Evolutionary conservation across 2,888 invertebrate genomes (phyloP).

Genomic region (Polydesmus complanatus): DNA sequence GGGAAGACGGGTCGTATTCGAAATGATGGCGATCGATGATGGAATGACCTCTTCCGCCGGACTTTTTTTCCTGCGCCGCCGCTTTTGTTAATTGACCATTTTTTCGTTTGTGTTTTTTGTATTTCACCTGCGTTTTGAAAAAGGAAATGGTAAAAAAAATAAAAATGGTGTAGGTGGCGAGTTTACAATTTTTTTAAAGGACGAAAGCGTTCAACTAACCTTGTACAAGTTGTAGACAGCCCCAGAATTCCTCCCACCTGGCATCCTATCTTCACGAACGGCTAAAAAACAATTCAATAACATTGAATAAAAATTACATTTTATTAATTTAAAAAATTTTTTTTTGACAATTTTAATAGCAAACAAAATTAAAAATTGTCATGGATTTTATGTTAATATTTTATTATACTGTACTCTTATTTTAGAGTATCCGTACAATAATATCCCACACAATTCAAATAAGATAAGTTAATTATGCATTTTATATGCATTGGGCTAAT

Average conservation of each 20-base stretch:
- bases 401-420: too few relatives aligned
- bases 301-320: conserved; percentile 21
- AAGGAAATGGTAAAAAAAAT: conserved; percentile 28
- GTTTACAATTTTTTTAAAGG: neutral
- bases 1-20: neutral
- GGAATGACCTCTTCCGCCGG: neutral
- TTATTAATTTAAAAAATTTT: too few relatives aligned
- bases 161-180: neutral
- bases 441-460: too few relatives aligned
- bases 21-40: neutral
- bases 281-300: too few relatives aligned
- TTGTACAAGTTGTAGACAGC: conserved; percentile 98
- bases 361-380: too few relatives aligned
- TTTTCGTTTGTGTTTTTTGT: conserved; percentile 87
- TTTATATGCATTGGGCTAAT: too few relatives aligned
- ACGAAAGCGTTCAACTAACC: conserved; percentile 33
- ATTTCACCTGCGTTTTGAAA: conserved; percentile 66
- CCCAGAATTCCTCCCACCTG: conserved; percentile 96
- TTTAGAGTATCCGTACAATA: too few relatives aligned
- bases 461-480: too few relatives aligned
- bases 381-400: too few relatives aligned
- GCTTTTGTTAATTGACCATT: conserved; percentile 32
- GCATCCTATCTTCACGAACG: conserved; percentile 97
- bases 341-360: too few relatives aligned
- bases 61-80: conserved; percentile 25